Conservation (phyloP, 1,140 invertebrate species). For the Drosophila pseudoobscura region DNA sequence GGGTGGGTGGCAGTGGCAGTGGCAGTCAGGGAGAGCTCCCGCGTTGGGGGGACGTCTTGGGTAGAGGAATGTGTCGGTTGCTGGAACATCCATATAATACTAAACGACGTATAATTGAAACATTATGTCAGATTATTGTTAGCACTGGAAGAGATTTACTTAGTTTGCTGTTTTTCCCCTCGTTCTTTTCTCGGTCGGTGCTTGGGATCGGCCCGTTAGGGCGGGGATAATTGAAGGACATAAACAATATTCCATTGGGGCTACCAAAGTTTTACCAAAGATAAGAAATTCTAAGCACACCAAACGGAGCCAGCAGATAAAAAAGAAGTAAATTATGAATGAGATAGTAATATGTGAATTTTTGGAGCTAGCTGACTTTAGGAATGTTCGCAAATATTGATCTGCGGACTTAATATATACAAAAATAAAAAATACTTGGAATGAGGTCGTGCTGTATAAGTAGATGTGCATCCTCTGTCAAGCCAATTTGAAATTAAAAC, state of each 20-base stretch:
- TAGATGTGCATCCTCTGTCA: too few relatives aligned
- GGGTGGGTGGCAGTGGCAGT: too few relatives aligned
- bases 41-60: background rate
- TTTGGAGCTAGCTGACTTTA: conserved; percentile 17
- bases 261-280: conserved; percentile 64
- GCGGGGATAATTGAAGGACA: conserved; percentile 53
- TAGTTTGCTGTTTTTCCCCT: conserved; percentile 55
- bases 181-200: background rate
- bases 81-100: conserved; percentile 59
- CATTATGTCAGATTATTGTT: conserved; percentile 82
- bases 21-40: background rate
- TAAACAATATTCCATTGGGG: conserved; percentile 60
- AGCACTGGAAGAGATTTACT: conserved; percentile 72
- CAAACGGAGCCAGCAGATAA: conserved; percentile 59
- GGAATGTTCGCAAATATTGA: background rate
- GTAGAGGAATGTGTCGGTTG: conserved; percentile 11
- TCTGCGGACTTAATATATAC: too few relatives aligned
- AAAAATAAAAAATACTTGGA: background rate
- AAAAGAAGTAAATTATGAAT: conserved; percentile 29
- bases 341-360: conserved; percentile 30
- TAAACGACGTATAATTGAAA: conserved; percentile 81
- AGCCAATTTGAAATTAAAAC: too few relatives aligned
- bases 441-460: too few relatives aligned
- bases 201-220: conserved; percentile 12
- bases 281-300: conserved; percentile 60